Base-by-base conservation (phyloP, 2,888 invertebrate species). In the Nemurella pictetii region DNA sequence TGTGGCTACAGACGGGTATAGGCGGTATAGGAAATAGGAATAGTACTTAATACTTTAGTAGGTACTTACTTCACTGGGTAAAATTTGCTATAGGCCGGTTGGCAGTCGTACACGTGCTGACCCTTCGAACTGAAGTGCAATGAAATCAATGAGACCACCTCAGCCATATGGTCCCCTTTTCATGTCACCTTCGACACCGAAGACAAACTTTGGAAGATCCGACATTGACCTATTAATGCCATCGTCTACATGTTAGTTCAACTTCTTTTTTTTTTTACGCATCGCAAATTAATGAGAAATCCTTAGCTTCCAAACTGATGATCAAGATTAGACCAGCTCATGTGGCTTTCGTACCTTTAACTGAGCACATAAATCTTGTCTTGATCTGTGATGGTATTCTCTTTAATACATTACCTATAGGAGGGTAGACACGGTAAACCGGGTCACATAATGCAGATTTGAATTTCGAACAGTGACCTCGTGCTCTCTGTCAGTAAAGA, bases 161-260 rank as follows among this genome's bases (percentile, higher is more conserved):
- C 55, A 15, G 55, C 55, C 55, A 55, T 55, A 55, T 55, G 27
- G 29, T 75, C 75, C 29, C 75, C 29, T 75, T 28, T 75, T 29
- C 75, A n/a, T 75, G 75, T 75, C 75, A 75, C 75, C 75, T 75
- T 75, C 75, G 29, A 26, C 27, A 28, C 75, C 75, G 29, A 28
- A 74, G 27, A 29, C 27, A 75, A 75, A 27, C 29, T n/a, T 75
- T 75, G 75, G 75, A 75, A 75, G 75, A 75, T 29, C 75, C 75
- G 29, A 29, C 75, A 75, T 75, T 75, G 75, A 75, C 75, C 75
- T 75, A 75, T 27, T 75, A 75, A 75, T 25, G 27, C 75, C 55
- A 20, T 15, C 55, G 55, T 55, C 55, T 20, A 55, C 55, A 55
- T 55, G 9, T 55, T 55, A 55, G 55, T 55, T 55, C 12, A 55